Percentiles rank a stretch among this genome's conserved stretches.
phyloP scores from a whole-genome alignment of 2,888 invertebrate genomes.

The Dendrolimus pini region DNA sequence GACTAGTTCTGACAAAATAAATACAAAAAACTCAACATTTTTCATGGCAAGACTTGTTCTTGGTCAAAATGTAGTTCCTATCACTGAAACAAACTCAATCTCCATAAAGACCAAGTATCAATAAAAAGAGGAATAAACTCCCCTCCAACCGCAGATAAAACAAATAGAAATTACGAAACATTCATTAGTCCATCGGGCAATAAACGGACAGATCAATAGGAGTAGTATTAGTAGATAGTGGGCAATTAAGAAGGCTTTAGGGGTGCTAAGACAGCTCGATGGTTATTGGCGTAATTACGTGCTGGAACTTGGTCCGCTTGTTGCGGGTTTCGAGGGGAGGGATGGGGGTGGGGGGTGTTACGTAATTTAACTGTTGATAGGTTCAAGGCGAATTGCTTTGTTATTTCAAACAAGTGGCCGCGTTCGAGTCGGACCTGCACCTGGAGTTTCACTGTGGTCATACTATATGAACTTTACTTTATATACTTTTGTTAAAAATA shows the following conservation, averaged over 20 bases:
- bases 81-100: background rate
- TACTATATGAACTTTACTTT: too few relatives aligned
- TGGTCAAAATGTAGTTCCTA: too few relatives aligned
- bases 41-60: too few relatives aligned
- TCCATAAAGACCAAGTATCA: background rate
- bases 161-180: background rate
- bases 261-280: background rate
- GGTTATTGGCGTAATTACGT: background rate
- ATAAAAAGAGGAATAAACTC: background rate
- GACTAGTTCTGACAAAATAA: too few relatives aligned
- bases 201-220: background rate
- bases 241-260: background rate
- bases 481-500: too few relatives aligned
- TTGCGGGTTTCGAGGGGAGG: background rate
- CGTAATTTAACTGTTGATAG: background rate
- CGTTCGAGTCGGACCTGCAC: too few relatives aligned
- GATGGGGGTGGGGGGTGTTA: background rate
- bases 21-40: too few relatives aligned
- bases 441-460: too few relatives aligned
- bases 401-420: too few relatives aligned
- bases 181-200: background rate
- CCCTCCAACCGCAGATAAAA: background rate
- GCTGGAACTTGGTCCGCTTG: background rate
- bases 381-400: background rate
- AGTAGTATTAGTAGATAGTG: background rate